These are phyloP conservation scores for Melanerpes formicivorus DNA, from an alignment of 2,113 vertebrate species.

Conservation along the genomic window DNA sequence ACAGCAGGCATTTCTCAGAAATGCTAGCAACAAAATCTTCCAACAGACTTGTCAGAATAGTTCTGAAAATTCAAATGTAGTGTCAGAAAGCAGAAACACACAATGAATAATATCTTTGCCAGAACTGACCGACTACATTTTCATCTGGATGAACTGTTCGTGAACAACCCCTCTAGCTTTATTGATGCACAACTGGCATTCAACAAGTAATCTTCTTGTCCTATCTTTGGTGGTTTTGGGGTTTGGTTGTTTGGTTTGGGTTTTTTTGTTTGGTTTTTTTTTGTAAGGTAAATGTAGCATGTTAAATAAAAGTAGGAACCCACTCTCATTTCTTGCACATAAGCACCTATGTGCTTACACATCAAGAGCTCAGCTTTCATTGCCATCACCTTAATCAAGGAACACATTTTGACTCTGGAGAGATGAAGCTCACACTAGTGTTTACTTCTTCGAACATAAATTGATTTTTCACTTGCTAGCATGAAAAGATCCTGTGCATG, in stretches of 20 bases:
- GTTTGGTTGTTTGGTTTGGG: no score
- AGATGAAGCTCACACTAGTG: slow-evolving; percentile 25
- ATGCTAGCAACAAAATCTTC: slow-evolving; percentile 25
- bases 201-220: slow-evolving; percentile 15
- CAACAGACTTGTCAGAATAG: neutral
- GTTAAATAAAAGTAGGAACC: neutral
- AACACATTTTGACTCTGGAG: slow-evolving; percentile 28
- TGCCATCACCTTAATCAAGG: slow-evolving; percentile 30
- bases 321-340: neutral
- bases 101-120: neutral
- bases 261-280: neutral
- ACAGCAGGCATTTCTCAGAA: slow-evolving; percentile 15
- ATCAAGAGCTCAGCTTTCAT: neutral
- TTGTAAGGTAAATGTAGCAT: slow-evolving; percentile 6
- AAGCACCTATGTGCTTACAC: neutral
- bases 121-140: neutral
- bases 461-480: slow-evolving; percentile 63
- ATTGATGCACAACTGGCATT: neutral
- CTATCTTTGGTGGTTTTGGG: neutral
- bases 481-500: slow-evolving; percentile 29
- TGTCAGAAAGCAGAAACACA: slow-evolving; percentile 5
- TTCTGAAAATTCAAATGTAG: slow-evolving; percentile 22
- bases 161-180: slow-evolving; percentile 3
- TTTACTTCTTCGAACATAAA: slow-evolving; percentile 49
- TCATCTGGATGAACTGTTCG: slow-evolving; percentile 2